A percentile compares a stretch with the other conserved stretches of the same genome.
Evolutionary conservation across 2,113 vertebrate species (phyloP).

Genomic region (Silurus glanis): DNA sequence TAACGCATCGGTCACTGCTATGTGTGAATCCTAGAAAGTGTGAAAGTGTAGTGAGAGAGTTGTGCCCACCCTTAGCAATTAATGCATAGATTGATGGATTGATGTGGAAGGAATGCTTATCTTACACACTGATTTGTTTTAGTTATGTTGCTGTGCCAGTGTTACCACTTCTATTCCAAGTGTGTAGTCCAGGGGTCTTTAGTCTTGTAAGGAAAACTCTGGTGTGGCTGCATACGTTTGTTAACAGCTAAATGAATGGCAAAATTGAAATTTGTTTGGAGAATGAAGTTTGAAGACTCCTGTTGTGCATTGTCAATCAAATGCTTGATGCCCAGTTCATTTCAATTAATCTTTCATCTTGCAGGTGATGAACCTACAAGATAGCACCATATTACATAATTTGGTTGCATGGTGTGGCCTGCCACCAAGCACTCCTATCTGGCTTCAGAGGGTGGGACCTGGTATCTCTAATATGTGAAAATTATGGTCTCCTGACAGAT

Average conservation of each 20-base stretch:
- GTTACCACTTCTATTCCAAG: neutral
- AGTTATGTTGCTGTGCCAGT: neutral
- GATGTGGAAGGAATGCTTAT: neutral
- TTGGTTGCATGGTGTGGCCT: neutral
- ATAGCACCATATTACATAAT: neutral
- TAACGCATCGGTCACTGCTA: neutral
- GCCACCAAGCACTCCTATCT: neutral
- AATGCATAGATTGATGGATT: neutral
- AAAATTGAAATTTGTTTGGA: too few species aligned
- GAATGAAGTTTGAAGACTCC: neutral
- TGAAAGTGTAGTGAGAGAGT: neutral
- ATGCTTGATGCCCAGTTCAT: neutral
- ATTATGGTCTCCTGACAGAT: neutral
- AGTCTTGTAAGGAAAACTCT: too few species aligned
- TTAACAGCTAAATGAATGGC: too few species aligned
- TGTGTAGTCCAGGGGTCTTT: neutral
- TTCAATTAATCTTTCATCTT: too few species aligned
- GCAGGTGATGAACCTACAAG: neutral
- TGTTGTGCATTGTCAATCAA: neutral
- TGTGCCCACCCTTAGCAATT: neutral
- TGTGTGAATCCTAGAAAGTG: neutral
- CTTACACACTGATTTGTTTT: neutral
- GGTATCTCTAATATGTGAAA: neutral
- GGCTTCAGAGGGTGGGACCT: neutral
- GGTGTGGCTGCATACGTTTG: too few species aligned